A percentile compares a stretch with the other conserved stretches of the same genome.
Conservation (phyloP, 2,113 vertebrate species). For the Onychostoma macrolepis region DNA sequence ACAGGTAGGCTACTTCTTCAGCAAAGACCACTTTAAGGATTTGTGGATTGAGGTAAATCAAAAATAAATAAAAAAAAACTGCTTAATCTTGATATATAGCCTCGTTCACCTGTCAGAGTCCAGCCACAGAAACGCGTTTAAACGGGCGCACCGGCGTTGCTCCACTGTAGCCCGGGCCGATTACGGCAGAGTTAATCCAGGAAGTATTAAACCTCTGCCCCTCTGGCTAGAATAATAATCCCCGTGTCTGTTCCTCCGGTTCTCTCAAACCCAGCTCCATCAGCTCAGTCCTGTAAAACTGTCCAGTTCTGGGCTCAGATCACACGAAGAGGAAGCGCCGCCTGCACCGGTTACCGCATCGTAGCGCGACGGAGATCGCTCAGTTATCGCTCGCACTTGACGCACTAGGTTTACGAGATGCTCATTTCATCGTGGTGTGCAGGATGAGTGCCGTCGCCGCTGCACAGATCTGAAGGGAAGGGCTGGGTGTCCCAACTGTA, state of each 20-base stretch:
- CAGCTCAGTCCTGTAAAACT: neutral
- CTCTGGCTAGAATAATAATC: conserved; percentile 54
- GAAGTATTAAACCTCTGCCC: conserved; percentile 48
- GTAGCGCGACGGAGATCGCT: neutral
- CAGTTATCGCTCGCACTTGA: neutral
- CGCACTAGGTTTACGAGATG: neutral
- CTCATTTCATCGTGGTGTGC: neutral
- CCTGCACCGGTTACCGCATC: neutral
- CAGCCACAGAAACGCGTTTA: neutral
- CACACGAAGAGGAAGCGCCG: neutral
- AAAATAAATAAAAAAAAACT: neutral
- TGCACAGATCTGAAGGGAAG: neutral
- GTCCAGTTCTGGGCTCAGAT: neutral
- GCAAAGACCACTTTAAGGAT: neutral
- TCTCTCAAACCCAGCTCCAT: neutral
- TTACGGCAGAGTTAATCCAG: conserved; percentile 32
- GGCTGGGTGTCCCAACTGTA: conserved; percentile 1
- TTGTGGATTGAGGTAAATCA: neutral
- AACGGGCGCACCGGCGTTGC: neutral
- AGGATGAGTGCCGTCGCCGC: neutral
- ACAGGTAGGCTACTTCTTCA: neutral
- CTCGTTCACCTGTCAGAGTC: neutral
- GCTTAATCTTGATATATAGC: neutral
- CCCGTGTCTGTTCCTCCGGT: conserved; percentile 38
- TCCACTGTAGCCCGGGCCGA: neutral